Evolutionary conservation across 1,140 invertebrate species (phyloP).

Genomic region (Zaprionus taronus): DNA sequence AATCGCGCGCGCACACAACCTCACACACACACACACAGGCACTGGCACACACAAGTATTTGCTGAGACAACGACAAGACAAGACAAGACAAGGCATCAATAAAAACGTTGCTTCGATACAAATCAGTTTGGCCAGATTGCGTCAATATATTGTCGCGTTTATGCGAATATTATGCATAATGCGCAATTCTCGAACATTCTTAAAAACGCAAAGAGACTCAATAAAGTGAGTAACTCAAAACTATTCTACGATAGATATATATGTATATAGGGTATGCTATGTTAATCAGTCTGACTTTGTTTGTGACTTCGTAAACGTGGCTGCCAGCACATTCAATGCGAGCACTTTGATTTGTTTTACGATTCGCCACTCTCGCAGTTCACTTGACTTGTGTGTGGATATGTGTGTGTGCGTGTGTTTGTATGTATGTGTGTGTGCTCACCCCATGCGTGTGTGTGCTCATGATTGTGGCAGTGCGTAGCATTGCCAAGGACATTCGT

Average conservation of each 20-base stretch:
- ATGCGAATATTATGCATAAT: slow-evolving; percentile 7
- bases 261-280: not conserved
- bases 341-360: slow-evolving; percentile 26
- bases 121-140: slow-evolving; percentile 2
- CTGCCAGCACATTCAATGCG: not conserved
- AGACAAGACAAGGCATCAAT: slow-evolving; percentile 45
- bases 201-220: not conserved
- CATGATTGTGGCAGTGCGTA: not conserved
- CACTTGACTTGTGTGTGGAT: not conserved
- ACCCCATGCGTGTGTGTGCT: not conserved
- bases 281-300: not conserved
- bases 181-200: not conserved
- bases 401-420: not conserved
- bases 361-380: slow-evolving; percentile 9
- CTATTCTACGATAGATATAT: not conserved
- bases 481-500: slow-evolving; percentile 21
- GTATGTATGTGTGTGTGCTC: not conserved
- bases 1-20: slow-evolving; percentile 20
- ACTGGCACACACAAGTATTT: slow-evolving; percentile 16
- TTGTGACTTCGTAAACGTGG: not conserved
- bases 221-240: not conserved
- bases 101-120: slow-evolving; percentile 30
- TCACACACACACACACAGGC: slow-evolving; percentile 25
- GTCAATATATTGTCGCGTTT: not conserved
- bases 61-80: slow-evolving; percentile 35